Evolutionary conservation across 2,113 vertebrate genomes (phyloP), one percentile per base, ranked within the genome.

Genomic region (Colinus virginianus): DNA sequence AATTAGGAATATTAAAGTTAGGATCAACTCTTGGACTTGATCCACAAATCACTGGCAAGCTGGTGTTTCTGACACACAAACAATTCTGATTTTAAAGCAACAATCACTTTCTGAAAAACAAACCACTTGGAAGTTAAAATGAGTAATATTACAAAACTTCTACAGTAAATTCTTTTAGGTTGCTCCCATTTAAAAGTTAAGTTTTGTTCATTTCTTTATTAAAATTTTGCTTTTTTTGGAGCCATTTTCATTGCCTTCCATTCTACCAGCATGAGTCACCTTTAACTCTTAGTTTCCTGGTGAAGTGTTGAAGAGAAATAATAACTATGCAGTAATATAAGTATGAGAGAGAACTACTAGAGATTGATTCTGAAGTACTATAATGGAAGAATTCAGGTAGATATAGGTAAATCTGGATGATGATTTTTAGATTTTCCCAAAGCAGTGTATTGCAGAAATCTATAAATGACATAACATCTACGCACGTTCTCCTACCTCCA

Each of bases 1-100:
- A 97, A 98, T 98, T 97, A 97, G 88, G 97, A 97, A 96, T 97
- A 96, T 93, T 97, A 97, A 97, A 97, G 94, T 95, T 93, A 90
- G 81, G 85, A 97, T 97, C 98, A 97, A 96, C 77, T 96, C 89
- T 96, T 97, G 95, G 95, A 93, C 71, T 90, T 69, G 86, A 95
- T 95, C 97, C 93, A 96, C 84, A 97, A 97, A 88, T 96, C 74
- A 93, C 78, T 96, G 96, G 56, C 88, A 97, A 97, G 53, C 90
- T 87, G 94, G 68, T 90, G 77, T 62, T 42, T 90, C 80, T 92
- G 87, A 56, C 88, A 95, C 36, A 77, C 10, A 69, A 91, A 83
- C 40, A 82, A 96, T 90, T 96, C 93, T 90, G 70, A 90, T 86
- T 93, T 96, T 94, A 71, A 81, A 78, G 92, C 58, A 81, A 48